These are phyloP conservation scores for Oscheius sp. DNA, from an alignment of 2,888 invertebrate genomes.

Conservation along the genomic window DNA sequence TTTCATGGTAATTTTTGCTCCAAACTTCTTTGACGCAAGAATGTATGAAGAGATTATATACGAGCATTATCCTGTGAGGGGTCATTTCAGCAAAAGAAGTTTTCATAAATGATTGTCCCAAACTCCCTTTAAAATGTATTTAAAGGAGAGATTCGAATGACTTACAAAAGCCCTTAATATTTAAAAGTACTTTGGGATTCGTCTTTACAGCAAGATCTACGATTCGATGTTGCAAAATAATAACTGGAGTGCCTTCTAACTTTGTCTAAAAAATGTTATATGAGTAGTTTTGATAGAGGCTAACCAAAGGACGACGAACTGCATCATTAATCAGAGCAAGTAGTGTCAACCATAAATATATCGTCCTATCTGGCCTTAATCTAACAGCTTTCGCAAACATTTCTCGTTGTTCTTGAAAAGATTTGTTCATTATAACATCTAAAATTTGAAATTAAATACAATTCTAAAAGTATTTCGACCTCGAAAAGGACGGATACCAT, in stretches of 20 bases:
- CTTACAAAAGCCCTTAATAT: conserved; percentile 10
- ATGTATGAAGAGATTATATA: not conserved
- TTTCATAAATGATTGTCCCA: conserved; percentile 4
- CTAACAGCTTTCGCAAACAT: not conserved
- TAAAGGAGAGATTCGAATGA: not conserved
- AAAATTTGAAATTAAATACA: not conserved
- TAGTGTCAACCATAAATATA: conserved; percentile 6
- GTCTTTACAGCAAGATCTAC: not conserved
- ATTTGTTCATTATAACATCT: not conserved
- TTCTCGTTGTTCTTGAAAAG: not conserved
- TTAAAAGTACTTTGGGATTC: too few relatives aligned
- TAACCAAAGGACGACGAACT: not conserved
- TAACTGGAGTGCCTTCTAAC: not conserved
- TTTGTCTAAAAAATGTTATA: not conserved
- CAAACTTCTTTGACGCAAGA: not conserved
- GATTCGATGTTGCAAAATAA: not conserved
- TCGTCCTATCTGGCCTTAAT: not conserved
- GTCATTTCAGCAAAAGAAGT: conserved; percentile 1
- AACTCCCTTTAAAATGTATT: conserved; percentile 1
- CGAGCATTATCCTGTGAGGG: not conserved
- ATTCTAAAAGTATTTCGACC: not conserved
- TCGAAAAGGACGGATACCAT: conserved; percentile 3
- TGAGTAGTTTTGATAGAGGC: not conserved
- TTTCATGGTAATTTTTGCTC: not conserved
- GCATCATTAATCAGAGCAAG: conserved; percentile 13